Evolutionary conservation across 2,113 vertebrate genomes (phyloP), one percentile per base, ranked within the genome.

Genomic region (Tragelaphus strepsiceros): DNA sequence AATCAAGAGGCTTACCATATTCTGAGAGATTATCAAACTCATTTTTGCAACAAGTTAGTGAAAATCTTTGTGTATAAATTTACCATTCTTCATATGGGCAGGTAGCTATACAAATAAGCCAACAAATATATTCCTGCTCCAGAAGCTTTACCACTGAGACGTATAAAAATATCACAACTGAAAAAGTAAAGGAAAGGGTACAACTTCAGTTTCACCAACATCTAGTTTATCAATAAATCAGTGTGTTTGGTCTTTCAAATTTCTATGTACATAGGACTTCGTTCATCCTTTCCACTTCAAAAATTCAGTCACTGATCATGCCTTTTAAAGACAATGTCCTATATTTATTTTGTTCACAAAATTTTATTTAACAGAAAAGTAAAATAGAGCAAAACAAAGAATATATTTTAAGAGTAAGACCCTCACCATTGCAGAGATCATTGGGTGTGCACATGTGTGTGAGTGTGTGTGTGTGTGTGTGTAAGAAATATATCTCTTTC

Each of bases 291-390:
- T 90, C 43, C 43, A 74, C 35, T 80, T 91, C 43, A 92, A 95
- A 87, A 97, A 64, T 49, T 39, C 62, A 71, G 14, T 88, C 53
- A 35, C 26, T 71, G 39, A 61, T 17, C 85, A 22, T 28, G 49
- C 26, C 16, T 96, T 86, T 85, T n/a, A 96, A 88, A 93, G 32
- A 74, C 11, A 61, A 19, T 64, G 21, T 12, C 19, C 43, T 26
- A 83, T 53, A 74, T 58, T 88, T 4, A 56, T 92, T 90, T 56
- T 43, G 58, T 67, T 94, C 16, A 58, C 61, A 89, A 77, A 32
- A 89, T 77, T 86, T 83, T 49, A 92, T 53, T 94, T 83, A 87
- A 67, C 26, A 94, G 89, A 67, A 86, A 90, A 94, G 67, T 59
- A 82, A 8, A 62, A 85, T 35, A 82, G 28, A 86, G n/a, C 30